Conservation (phyloP, 2,888 invertebrate species). For the Hirtodrosophila cameraria region DNA sequence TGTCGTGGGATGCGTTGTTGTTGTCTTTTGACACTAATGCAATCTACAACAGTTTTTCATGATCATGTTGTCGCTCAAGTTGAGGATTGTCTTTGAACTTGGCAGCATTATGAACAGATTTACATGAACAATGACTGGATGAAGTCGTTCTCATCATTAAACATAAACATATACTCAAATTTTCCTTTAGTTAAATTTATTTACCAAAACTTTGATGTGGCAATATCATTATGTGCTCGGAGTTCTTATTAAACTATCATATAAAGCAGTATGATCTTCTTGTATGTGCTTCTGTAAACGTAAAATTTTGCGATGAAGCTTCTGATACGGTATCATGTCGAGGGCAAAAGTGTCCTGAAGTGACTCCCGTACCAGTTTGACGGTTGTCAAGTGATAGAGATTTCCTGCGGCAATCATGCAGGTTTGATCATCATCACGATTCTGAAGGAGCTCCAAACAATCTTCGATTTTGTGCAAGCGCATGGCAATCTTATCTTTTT, state of each 20-base stretch:
- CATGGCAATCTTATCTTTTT: slow-evolving; percentile 50
- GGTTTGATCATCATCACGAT: slow-evolving; percentile 42
- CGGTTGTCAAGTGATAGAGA: slow-evolving; percentile 58
- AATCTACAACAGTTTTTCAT: neutral
- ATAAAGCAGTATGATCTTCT: slow-evolving; percentile 35
- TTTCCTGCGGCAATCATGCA: slow-evolving; percentile 55
- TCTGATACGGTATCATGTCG: slow-evolving; percentile 41
- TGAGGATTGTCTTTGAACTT: slow-evolving; percentile 38
- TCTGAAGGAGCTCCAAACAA: slow-evolving; percentile 43
- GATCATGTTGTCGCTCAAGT: slow-evolving; percentile 2
- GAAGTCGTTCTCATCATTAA: neutral
- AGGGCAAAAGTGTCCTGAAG: slow-evolving; percentile 20
- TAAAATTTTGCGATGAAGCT: slow-evolving; percentile 47
- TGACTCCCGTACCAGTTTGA: slow-evolving; percentile 41
- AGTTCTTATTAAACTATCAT: slow-evolving; percentile 26
- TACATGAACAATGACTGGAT: slow-evolving; percentile 15
- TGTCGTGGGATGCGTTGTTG: slow-evolving; percentile 36
- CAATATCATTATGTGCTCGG: slow-evolving; percentile 16
- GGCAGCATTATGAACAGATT: slow-evolving; percentile 17
- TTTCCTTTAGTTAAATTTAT: slow-evolving; percentile 6
- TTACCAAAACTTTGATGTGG: slow-evolving; percentile 8
- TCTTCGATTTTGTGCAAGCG: slow-evolving; percentile 43
- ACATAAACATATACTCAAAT: too few species aligned
- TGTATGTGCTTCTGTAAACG: slow-evolving; percentile 50
- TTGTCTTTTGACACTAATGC: slow-evolving; percentile 23